These are phyloP conservation scores for Electrophaes corylata DNA, from an alignment of 2,888 invertebrate species.

Conservation along the genomic window DNA sequence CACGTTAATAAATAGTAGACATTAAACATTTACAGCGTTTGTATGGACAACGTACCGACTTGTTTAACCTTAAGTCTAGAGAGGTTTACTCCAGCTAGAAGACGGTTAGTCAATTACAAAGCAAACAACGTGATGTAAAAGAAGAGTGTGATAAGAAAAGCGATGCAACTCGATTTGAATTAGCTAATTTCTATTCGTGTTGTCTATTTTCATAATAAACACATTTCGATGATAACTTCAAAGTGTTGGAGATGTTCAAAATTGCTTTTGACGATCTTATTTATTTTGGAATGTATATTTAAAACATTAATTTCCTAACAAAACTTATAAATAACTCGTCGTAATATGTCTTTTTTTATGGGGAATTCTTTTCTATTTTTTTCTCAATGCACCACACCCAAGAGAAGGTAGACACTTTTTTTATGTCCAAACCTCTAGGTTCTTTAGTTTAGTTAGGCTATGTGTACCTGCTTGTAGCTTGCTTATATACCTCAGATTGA, in stretches of 20 bases:
- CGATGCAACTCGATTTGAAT: neutral
- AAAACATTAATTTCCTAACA: neutral
- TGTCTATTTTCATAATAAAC: conserved; percentile 19
- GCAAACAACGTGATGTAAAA: conserved; percentile 15
- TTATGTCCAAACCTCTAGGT: too few species aligned
- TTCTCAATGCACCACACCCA: too few species aligned
- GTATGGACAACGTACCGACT: too few species aligned
- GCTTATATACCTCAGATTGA: too few species aligned
- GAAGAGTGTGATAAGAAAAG: conserved; percentile 5
- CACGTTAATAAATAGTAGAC: too few species aligned
- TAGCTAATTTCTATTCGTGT: conserved; percentile 12
- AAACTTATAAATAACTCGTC: neutral
- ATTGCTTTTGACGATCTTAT: conserved; percentile 1
- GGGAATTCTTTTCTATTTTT: too few species aligned
- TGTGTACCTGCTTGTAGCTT: too few species aligned
- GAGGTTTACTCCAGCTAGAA: neutral
- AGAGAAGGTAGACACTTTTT: too few species aligned
- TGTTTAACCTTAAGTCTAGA: too few species aligned
- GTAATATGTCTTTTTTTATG: too few species aligned
- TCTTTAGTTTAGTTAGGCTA: too few species aligned
- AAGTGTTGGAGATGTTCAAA: neutral
- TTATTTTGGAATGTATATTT: neutral
- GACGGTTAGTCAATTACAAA: conserved; percentile 1
- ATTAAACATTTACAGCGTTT: too few species aligned
- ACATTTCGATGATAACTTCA: conserved; percentile 19